Conservation (phyloP, 2,888 invertebrate genomes). For the Rotaria socialis region DNA sequence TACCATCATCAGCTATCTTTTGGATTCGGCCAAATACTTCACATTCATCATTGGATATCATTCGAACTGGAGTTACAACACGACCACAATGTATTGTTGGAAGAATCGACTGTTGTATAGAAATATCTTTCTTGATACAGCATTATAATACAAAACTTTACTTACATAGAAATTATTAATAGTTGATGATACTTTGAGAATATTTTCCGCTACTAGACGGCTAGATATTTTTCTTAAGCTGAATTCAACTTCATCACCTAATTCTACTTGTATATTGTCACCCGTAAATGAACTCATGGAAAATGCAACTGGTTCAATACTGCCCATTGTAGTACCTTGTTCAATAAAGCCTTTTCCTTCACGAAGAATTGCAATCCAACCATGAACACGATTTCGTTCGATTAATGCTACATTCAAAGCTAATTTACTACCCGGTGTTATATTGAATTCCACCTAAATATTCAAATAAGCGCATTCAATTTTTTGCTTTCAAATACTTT, state of each 20-base stretch:
- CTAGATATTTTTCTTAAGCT: conserved; percentile 70
- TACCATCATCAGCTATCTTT: conserved; percentile 29
- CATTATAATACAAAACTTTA: no score
- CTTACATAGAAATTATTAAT: conserved; percentile 18
- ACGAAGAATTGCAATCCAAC: conserved; percentile 88
- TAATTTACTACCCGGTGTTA: not conserved
- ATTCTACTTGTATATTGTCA: conserved; percentile 73
- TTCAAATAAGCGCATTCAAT: not conserved
- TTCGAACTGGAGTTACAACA: conserved; percentile 32
- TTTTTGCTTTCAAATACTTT: no score
- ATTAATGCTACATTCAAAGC: conserved; percentile 38
- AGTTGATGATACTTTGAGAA: conserved; percentile 68
- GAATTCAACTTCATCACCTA: conserved; percentile 91
- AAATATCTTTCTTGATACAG: no score
- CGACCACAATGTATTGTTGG: conserved; percentile 13
- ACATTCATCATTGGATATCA: conserved; percentile 17
- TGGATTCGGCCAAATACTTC: conserved; percentile 3
- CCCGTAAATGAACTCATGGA: conserved; percentile 74
- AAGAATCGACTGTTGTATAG: not conserved
- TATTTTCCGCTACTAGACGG: conserved; percentile 86
- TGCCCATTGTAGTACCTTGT: conserved; percentile 56
- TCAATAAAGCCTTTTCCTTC: conserved; percentile 97
- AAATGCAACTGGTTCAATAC: not conserved
- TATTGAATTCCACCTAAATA: conserved; percentile 37
- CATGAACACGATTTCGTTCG: conserved; percentile 63